Evolutionary conservation across 2,797 vertebrate genomes (phyloP), one percentile per base, ranked within the genome.

Genomic region (Mus caroli): DNA sequence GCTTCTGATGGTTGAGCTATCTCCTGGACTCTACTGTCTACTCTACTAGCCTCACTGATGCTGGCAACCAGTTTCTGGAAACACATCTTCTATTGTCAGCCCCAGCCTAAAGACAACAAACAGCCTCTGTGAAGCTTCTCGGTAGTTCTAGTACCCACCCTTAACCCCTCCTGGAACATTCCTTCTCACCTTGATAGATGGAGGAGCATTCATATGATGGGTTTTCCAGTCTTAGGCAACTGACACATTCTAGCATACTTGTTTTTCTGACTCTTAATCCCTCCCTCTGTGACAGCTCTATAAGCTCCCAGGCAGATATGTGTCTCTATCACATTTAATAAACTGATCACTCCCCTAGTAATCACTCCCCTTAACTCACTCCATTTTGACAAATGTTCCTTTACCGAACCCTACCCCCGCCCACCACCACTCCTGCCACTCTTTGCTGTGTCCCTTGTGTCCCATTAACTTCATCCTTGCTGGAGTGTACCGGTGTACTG

Each of bases 21-120:
- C 19, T 50, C 15, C 22, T 64, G 40, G 28, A 14, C 71, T 88
- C 77, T 85, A 40, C 10, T 88, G 6, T 50, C 22, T 54, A 62
- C 26, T 14, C 58, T 46, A 19, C 46, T 58, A 79, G 78, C 78
- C 46, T 76, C 50, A 62, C 14, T 71, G 56, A 84, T 75, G 56
- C 50, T n/a, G 88, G 69, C 31, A 84, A 4, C 8, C 10, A 37
- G 31, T 94, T 87, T 94, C 91, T 52, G 0, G 84, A 87, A 79
- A 22, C 34, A 7, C 19, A n/a, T 77, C 52, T 64, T 93, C 86
- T 92, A 43, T n/a, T 95, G 40, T 84, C 46, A 90, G 67, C 14
- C 26, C 19, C 64, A 71, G 10, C 4, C 50, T 76, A 20, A 40
- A 90, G 76, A 93, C 28, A 88, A 67, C 69, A 93, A 88, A 67